A percentile compares a stretch with the other conserved stretches of the same genome.
These are phyloP conservation scores for Coregonus clupeaformis DNA, from an alignment of 2,113 vertebrate species.

Conservation along the genomic window DNA sequence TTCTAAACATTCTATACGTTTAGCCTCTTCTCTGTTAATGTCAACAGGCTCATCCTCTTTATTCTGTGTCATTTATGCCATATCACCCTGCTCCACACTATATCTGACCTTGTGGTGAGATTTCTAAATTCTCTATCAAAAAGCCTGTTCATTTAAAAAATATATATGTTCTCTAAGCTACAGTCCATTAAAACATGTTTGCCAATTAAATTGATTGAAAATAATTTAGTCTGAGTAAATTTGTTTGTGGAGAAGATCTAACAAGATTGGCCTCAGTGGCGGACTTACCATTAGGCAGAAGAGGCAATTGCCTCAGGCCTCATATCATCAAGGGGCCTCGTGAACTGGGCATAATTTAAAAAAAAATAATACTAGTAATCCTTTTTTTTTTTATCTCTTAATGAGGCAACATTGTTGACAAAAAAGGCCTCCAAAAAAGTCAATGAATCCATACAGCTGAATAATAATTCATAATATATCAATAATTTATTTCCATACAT, in stretches of 20 bases:
- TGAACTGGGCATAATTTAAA: too few relatives aligned
- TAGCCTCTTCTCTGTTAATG: conserved; percentile 1
- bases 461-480: too few relatives aligned
- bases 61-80: neutral
- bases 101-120: neutral
- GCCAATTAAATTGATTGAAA: neutral
- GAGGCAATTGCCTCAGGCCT: too few relatives aligned
- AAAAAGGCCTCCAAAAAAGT: too few relatives aligned
- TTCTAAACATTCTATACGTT: neutral
- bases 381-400: too few relatives aligned
- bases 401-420: too few relatives aligned
- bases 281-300: too few relatives aligned
- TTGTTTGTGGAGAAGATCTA: neutral
- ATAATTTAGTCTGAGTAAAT: neutral
- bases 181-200: conserved; percentile 11
- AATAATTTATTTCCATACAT: too few relatives aligned
- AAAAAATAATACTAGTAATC: too few relatives aligned
- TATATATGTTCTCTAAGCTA: neutral
- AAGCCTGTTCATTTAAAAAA: neutral
- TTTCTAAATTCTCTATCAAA: neutral
- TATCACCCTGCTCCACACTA: neutral
- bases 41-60: neutral
- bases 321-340: too few relatives aligned
- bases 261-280: too few relatives aligned
- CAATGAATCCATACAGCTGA: too few relatives aligned